Evolutionary conservation across 2,113 vertebrate species (phyloP).

Genomic region (Zosterops pallidus): DNA sequence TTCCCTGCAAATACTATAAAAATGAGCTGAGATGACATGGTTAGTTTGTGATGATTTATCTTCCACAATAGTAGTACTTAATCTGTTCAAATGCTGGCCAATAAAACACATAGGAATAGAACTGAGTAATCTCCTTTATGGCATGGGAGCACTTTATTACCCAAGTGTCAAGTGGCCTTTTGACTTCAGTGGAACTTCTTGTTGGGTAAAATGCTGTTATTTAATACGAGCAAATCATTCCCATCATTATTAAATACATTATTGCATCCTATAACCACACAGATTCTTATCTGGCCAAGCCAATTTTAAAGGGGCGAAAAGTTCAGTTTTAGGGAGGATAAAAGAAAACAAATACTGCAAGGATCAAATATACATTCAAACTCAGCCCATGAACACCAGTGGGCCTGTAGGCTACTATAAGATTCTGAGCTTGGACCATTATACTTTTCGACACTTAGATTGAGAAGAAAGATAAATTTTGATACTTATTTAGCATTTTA

Average conservation of each 20-base stretch:
- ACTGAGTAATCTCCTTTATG: background rate
- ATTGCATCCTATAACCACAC: background rate
- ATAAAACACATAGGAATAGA: background rate
- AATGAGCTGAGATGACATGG: slow-evolving; percentile 25
- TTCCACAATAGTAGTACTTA: slow-evolving; percentile 23
- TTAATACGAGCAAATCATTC: background rate
- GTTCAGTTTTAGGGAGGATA: slow-evolving; percentile 2
- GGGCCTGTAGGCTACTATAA: background rate
- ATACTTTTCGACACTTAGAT: background rate
- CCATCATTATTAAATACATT: background rate
- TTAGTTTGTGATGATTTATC: slow-evolving; percentile 46
- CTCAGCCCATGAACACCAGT: background rate
- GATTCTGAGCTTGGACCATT: background rate
- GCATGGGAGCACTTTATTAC: background rate
- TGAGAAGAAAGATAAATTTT: background rate
- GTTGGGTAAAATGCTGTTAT: background rate
- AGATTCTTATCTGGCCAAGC: background rate
- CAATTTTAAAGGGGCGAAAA: background rate
- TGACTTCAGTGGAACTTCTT: background rate
- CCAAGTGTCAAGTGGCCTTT: background rate
- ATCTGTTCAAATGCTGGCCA: slow-evolving; percentile 1
- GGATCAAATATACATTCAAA: background rate
- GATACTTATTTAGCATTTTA: background rate
- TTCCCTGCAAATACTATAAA: slow-evolving; percentile 39
- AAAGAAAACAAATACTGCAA: background rate